Conservation (phyloP, 2,888 invertebrate species). For the Scaptomyza tumidula region DNA sequence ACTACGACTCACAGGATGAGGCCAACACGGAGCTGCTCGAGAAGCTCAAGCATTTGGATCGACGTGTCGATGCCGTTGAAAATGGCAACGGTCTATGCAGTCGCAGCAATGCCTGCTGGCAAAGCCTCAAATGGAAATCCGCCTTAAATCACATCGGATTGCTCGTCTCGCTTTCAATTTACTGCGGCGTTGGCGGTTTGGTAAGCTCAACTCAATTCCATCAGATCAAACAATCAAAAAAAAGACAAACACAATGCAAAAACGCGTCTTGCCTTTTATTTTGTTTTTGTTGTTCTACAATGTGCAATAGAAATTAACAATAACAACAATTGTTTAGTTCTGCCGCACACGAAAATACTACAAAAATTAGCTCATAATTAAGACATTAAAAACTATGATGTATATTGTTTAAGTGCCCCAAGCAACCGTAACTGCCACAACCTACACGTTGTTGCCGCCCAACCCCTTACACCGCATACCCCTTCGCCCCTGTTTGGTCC, state of each 20-base stretch:
- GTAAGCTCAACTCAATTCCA: slow-evolving; percentile 84
- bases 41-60: slow-evolving; percentile 83
- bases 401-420: slow-evolving; percentile 68
- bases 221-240: no score
- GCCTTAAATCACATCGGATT: slow-evolving; percentile 90
- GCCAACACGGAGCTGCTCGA: slow-evolving; percentile 83
- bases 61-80: slow-evolving; percentile 79
- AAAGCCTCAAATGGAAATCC: slow-evolving; percentile 86
- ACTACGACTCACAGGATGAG: slow-evolving; percentile 83
- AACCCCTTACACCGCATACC: not conserved
- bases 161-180: slow-evolving; percentile 90
- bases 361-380: slow-evolving; percentile 69
- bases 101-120: slow-evolving; percentile 84
- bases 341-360: slow-evolving; percentile 33
- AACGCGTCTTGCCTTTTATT: no score
- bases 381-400: slow-evolving; percentile 68
- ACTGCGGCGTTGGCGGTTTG: slow-evolving; percentile 92
- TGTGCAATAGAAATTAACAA: not conserved
- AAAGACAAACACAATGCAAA: no score
- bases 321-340: slow-evolving; percentile 15
- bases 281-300: no score
- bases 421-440: no score
- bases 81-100: slow-evolving; percentile 83
- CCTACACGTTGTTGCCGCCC: no score
- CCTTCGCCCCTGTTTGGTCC: no score